Conservation (phyloP, 2,113 vertebrate genomes). For the Pseudonaja textilis region DNA sequence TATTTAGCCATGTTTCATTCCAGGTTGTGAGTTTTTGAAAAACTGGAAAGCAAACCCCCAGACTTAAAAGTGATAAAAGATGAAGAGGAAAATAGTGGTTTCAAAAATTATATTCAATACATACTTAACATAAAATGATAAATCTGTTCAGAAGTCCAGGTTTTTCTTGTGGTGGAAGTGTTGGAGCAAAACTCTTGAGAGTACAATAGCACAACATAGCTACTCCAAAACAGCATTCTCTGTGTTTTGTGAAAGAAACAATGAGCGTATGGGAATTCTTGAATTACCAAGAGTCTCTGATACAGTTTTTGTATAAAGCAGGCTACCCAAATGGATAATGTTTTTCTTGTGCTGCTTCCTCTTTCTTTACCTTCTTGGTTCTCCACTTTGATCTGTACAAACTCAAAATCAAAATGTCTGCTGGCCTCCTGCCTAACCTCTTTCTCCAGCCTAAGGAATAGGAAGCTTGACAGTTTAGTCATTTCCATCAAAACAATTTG, state of each 20-base stretch:
- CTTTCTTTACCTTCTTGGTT: neutral
- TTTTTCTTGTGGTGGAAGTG: neutral
- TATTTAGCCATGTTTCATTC: neutral
- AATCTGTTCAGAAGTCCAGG: neutral
- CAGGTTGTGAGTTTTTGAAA: neutral
- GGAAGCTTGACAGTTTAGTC: conserved; percentile 49
- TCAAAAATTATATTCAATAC: neutral
- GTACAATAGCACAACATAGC: neutral
- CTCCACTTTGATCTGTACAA: conserved; percentile 37
- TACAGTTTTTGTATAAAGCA: neutral
- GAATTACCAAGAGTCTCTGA: neutral
- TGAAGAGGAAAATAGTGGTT: neutral
- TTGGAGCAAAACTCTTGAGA: neutral
- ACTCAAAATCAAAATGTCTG: neutral
- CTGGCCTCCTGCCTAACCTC: conserved; percentile 37
- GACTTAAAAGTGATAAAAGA: neutral
- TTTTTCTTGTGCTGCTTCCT: neutral
- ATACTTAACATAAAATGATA: neutral
- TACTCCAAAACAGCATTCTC: neutral
- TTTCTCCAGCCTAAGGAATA: conserved; percentile 15
- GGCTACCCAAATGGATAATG: neutral
- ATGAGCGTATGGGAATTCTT: neutral
- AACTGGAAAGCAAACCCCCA: neutral
- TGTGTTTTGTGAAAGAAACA: neutral
- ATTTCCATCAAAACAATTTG: conserved; percentile 39